Conservation (phyloP, 2,888 invertebrate species). For the Nymphalis polychloros region DNA sequence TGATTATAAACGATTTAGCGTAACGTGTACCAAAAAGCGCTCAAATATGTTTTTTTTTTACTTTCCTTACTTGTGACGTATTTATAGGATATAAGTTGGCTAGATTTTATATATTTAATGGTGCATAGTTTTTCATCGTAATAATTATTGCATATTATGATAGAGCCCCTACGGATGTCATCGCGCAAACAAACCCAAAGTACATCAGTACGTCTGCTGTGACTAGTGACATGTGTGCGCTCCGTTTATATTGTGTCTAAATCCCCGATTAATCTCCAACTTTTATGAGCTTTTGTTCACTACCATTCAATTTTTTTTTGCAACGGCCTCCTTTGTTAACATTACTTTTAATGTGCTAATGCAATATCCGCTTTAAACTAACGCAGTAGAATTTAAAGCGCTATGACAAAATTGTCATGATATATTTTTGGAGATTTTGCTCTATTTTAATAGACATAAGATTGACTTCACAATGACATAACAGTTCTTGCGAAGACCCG, state of each 20-base stretch:
- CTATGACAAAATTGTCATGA: neutral
- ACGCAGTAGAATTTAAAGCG: slow-evolving; percentile 23
- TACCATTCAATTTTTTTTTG: slow-evolving; percentile 66
- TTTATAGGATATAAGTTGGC: no score
- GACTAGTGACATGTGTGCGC: slow-evolving; percentile 65
- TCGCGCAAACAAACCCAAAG: slow-evolving; percentile 53
- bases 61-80: no score
- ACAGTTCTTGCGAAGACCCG: slow-evolving; percentile 43
- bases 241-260: slow-evolving; percentile 71
- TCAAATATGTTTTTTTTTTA: no score
- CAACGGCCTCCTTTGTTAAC: slow-evolving; percentile 52
- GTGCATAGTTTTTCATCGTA: neutral
- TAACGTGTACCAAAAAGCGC: no score
- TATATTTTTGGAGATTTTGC: slow-evolving; percentile 31
- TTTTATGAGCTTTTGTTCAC: slow-evolving; percentile 79
- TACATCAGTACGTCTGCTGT: slow-evolving; percentile 49
- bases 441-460: slow-evolving; percentile 39
- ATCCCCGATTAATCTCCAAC: slow-evolving; percentile 80
- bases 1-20: no score
- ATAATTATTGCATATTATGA: slow-evolving; percentile 19
- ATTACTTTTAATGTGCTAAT: slow-evolving; percentile 43
- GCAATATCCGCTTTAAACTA: slow-evolving; percentile 42
- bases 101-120: neutral
- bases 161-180: slow-evolving; percentile 45
- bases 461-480: slow-evolving; percentile 42